Evolutionary conservation across 2,113 vertebrate genomes (phyloP).

Genomic region (Antennarius striatus): DNA sequence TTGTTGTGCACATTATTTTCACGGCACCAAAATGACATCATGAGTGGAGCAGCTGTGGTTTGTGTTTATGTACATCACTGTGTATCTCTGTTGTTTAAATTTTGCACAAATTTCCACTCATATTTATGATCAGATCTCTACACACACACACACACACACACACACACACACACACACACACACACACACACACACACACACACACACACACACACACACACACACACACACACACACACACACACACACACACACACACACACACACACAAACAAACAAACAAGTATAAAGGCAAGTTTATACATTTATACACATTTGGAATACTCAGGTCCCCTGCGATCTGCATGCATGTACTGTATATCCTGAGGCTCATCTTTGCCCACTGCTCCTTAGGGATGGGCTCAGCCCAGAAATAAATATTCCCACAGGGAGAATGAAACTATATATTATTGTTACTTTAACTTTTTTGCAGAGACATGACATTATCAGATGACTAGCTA

Average conservation of each 20-base stretch:
- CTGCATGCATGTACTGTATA: no score
- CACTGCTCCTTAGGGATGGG: no score
- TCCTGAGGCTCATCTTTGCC: no score
- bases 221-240: background rate
- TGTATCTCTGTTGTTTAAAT: slow-evolving; percentile 5
- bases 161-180: background rate
- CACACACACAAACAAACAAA: slow-evolving; percentile 19
- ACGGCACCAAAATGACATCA: slow-evolving; percentile 1
- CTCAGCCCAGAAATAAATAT: no score
- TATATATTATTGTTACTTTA: no score
- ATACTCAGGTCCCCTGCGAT: no score
- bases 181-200: no score
- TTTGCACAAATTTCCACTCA: background rate
- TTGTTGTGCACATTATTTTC: slow-evolving; percentile 19
- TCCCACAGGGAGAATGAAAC: no score
- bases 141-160: slow-evolving; percentile 6
- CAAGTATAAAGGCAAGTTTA: slow-evolving; percentile 8
- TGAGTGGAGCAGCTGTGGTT: slow-evolving; percentile 33
- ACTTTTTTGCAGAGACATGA: background rate
- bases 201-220: background rate
- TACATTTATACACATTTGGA: no score
- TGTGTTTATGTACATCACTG: slow-evolving; percentile 23
- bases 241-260: background rate
- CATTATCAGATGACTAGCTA: background rate
- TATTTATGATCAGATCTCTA: slow-evolving; percentile 11